Conservation (phyloP, 2,797 vertebrate genomes). For the Ficedula albicollis region DNA sequence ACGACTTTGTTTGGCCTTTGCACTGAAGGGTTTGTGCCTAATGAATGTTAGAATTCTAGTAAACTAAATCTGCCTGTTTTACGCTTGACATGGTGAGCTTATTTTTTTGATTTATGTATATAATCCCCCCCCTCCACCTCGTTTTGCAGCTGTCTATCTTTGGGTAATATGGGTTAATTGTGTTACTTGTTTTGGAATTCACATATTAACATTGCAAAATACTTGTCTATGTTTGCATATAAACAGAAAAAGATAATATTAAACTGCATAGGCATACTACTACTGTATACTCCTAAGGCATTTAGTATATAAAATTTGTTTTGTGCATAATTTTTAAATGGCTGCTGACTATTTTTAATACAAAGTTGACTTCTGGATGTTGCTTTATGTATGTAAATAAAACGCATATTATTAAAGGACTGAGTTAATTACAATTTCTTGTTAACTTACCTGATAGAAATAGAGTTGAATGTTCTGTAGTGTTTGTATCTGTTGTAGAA, state of each 20-base stretch:
- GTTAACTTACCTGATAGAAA: background rate
- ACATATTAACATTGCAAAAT: conserved; percentile 10
- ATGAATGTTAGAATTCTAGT: background rate
- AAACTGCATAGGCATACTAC: background rate
- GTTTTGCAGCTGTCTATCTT: background rate
- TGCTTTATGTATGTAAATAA: conserved; percentile 57
- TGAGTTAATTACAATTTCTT: conserved; percentile 37
- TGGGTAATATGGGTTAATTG: background rate
- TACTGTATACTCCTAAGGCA: background rate
- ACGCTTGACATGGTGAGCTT: background rate
- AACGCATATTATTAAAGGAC: conserved; percentile 32
- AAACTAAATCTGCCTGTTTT: background rate
- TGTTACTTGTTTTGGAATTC: conserved; percentile 31
- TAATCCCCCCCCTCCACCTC: rapidly evolving
- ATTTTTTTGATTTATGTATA: background rate
- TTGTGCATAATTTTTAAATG: conserved; percentile 28
- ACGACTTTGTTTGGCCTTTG: background rate
- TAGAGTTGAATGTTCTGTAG: background rate
- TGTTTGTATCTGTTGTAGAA: background rate
- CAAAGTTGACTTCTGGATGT: conserved; percentile 9
- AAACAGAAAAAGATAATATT: background rate
- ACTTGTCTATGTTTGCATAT: conserved; percentile 12
- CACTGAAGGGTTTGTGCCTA: background rate
- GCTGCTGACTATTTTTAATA: conserved; percentile 39
- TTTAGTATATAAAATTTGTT: background rate